phyloP scores from a whole-genome alignment of 2,888 invertebrate genomes.

The Timema cristinae region DNA sequence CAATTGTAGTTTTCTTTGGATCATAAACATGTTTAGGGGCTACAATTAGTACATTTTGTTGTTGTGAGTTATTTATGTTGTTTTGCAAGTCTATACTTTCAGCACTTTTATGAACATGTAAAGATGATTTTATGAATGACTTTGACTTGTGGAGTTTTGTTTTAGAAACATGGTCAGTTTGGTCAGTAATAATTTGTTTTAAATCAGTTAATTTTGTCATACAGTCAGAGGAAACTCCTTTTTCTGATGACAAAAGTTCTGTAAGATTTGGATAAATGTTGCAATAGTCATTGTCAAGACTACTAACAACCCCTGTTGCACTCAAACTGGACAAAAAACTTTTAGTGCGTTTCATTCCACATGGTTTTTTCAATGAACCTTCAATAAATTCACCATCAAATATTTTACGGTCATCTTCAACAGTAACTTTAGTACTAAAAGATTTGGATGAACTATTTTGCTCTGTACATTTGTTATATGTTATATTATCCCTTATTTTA shows the following conservation, averaged over 20 bases:
- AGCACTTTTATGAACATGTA: too few relatives aligned
- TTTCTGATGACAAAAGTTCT: not conserved
- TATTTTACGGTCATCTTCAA: constrained; percentile 4
- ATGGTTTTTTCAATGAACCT: not conserved
- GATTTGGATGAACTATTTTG: too few relatives aligned
- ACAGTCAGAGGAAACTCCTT: not conserved
- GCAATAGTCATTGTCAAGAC: constrained; percentile 7
- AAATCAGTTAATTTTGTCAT: too few relatives aligned
- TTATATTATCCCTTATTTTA: too few relatives aligned
- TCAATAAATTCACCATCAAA: constrained; percentile 5
- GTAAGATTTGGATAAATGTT: constrained; percentile 13
- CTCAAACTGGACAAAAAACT: constrained; percentile 15
- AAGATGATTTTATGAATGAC: too few relatives aligned
- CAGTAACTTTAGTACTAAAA: not conserved
- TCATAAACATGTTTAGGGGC: not conserved
- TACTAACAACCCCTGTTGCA: not conserved
- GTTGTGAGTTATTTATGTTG: too few relatives aligned
- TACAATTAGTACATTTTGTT: not conserved
- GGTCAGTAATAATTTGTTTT: too few relatives aligned
- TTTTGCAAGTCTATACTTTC: too few relatives aligned
- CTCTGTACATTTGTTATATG: too few relatives aligned
- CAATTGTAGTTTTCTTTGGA: not conserved
- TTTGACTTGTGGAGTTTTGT: too few relatives aligned
- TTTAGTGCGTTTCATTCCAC: constrained; percentile 18
- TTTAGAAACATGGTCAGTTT: too few relatives aligned